Percentiles rank a stretch among this genome's conserved stretches.
Evolutionary conservation across 2,113 vertebrate genomes (phyloP).

Genomic region (Tursiops truncatus): DNA sequence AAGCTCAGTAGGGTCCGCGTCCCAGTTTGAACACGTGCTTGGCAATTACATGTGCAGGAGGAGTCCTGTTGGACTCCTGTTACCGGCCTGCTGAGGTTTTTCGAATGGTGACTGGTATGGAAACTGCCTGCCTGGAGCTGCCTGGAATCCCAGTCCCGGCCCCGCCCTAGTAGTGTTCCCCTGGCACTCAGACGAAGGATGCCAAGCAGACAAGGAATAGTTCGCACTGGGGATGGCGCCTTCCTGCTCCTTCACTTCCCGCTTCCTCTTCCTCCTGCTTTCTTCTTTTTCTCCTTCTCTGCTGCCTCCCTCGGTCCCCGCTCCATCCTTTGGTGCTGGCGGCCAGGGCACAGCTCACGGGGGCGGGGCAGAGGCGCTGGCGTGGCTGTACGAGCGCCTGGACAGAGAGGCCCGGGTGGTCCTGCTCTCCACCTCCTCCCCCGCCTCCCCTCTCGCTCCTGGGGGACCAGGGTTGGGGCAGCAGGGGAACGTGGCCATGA

Average conservation of each 20-base stretch:
- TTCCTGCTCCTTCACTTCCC: background rate
- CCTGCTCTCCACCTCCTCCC: slow-evolving; percentile 87
- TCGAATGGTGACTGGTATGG: background rate
- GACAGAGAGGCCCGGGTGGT: slow-evolving; percentile 85
- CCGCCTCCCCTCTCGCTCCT: slow-evolving; percentile 52
- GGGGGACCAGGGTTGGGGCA: slow-evolving; percentile 68
- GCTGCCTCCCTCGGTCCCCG: background rate
- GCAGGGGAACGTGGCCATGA: slow-evolving; percentile 92
- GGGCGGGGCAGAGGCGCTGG: slow-evolving; percentile 79
- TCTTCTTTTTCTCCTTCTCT: rapidly evolving
- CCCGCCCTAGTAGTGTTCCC: rapidly evolving
- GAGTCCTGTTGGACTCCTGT: background rate
- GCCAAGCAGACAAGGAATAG: rapidly evolving
- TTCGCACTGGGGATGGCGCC: rapidly evolving
- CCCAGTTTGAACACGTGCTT: background rate
- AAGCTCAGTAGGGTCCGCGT: background rate
- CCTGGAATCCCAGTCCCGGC: background rate
- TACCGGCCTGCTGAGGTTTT: background rate
- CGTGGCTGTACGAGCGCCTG: slow-evolving; percentile 86
- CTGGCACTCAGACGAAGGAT: background rate
- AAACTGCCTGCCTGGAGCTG: background rate
- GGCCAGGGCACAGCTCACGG: slow-evolving; percentile 72
- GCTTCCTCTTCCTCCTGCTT: background rate
- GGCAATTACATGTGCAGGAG: background rate
- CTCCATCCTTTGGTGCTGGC: rapidly evolving